These are phyloP conservation scores for Platynereis dumerilii DNA, from an alignment of 2,888 invertebrate genomes.

Conservation along the genomic window DNA sequence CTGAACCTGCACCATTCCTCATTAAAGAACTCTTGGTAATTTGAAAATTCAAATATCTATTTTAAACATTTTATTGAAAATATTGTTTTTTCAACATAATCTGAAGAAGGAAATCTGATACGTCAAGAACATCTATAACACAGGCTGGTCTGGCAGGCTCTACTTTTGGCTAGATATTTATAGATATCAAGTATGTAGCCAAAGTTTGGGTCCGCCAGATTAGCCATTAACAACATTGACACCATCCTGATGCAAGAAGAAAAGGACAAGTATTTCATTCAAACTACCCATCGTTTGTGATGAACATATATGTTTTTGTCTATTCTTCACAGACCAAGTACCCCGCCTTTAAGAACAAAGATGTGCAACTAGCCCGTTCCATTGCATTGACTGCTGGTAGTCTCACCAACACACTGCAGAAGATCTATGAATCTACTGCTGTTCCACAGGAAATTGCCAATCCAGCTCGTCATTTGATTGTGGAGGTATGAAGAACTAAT, in stretches of 20 bases:
- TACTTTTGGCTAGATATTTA: constrained; percentile 9
- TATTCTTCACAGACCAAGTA: background rate
- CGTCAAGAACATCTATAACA: too few species aligned
- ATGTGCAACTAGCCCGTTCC: background rate
- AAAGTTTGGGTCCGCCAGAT: constrained; percentile 4
- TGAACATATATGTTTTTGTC: too few species aligned
- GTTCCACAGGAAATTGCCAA: constrained; percentile 42
- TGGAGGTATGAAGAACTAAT: constrained; percentile 27
- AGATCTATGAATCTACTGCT: constrained; percentile 10
- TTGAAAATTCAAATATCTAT: background rate
- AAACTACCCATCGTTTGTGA: too few species aligned
- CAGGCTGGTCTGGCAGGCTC: constrained; percentile 4
- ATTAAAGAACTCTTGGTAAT: constrained; percentile 53
- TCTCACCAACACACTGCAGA: constrained; percentile 36
- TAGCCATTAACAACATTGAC: background rate
- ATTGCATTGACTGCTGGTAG: constrained; percentile 37
- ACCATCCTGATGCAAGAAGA: too few species aligned
- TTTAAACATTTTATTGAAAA: background rate
- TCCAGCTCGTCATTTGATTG: constrained; percentile 38
- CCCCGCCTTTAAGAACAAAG: background rate
- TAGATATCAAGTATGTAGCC: constrained; percentile 8
- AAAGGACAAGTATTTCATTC: too few species aligned
- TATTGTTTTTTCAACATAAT: background rate
- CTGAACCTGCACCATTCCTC: constrained; percentile 56
- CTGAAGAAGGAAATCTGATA: background rate